Evolutionary conservation across 2,797 vertebrate species (phyloP), one percentile per base, ranked within the genome.

Genomic region (Malurus splendens): DNA sequence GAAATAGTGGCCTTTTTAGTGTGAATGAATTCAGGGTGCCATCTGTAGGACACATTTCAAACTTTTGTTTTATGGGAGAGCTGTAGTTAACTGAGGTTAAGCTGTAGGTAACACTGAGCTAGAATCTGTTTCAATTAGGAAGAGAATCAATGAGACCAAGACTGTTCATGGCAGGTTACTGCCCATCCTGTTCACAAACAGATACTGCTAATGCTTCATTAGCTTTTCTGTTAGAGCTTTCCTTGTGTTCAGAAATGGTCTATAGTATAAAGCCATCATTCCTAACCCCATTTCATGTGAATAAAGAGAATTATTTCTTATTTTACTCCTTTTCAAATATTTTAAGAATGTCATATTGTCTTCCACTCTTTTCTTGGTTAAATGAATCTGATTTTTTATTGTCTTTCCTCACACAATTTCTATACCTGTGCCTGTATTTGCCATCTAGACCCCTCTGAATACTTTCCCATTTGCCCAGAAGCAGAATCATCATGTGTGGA

Each of bases 341-440:
- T 61, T 60, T 64, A 52, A 76, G 38, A 66, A 59, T 24, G 4
- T 14, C 18, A 3, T 24, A 12, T 50, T 62, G 4, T n/a, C 30
- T 76, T 10, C 7, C 14, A 70, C 22, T 55, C 11, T 64, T 7
- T 41, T 75, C 18, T 50, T 25, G 10, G 30, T 51, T 79, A 76
- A 85, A 68, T 2, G 0, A 65, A 68, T 6, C 2, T 9, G 9
- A 1, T 4, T 45, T 57, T 33, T 44, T 23, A 7, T 27, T 30
- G 1, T 27, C 8, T 66, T 52, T 64, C 12, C 11, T 77, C 12
- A 19, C 11, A 56, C 3, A 10, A 0, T 52, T 71, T 82, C 18
- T 73, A 16, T 12, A n/a, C 2, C 2, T 42, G 5, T 70, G n/a
- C 3, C 15, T 18, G 5, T 50, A 41, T 79, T 39, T 85, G 2